phyloP scores from a whole-genome alignment of 2,113 vertebrate species.

The Prionailurus bengalensis region DNA sequence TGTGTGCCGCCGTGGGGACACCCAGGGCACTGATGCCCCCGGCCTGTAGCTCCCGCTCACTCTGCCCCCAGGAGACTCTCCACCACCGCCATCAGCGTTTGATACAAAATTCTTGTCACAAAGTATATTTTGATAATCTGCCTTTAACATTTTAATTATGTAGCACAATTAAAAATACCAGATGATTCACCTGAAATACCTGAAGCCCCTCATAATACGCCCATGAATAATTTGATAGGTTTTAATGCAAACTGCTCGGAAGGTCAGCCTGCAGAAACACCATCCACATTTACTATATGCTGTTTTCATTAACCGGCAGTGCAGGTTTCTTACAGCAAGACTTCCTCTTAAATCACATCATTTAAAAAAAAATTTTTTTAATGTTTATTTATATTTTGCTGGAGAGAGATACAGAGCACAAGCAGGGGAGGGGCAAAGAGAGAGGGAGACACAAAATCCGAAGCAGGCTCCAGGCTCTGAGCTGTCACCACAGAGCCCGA shows the following conservation, averaged over 20 bases:
- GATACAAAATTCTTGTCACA: background rate
- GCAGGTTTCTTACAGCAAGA: background rate
- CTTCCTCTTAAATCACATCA: background rate
- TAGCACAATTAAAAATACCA: background rate
- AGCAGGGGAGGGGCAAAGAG: too few relatives aligned
- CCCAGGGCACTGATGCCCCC: background rate
- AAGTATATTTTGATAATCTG: background rate
- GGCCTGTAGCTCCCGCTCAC: too few relatives aligned
- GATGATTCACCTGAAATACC: background rate
- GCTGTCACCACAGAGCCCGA: too few relatives aligned
- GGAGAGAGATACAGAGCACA: too few relatives aligned
- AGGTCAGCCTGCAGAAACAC: background rate
- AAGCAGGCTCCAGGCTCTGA: too few relatives aligned
- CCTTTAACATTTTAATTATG: slow-evolving; percentile 18
- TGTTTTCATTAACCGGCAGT: background rate
- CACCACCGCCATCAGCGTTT: background rate
- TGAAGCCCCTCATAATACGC: background rate
- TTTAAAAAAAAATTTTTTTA: too few relatives aligned
- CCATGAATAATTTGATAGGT: background rate
- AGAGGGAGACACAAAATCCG: too few relatives aligned
- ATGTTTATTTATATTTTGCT: too few relatives aligned
- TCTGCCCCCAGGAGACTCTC: background rate
- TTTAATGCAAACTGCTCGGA: background rate
- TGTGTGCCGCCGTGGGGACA: too few relatives aligned
- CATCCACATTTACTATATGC: background rate